Evolutionary conservation across 2,797 vertebrate species (phyloP).

Genomic region (Oophaga sylvatica): DNA sequence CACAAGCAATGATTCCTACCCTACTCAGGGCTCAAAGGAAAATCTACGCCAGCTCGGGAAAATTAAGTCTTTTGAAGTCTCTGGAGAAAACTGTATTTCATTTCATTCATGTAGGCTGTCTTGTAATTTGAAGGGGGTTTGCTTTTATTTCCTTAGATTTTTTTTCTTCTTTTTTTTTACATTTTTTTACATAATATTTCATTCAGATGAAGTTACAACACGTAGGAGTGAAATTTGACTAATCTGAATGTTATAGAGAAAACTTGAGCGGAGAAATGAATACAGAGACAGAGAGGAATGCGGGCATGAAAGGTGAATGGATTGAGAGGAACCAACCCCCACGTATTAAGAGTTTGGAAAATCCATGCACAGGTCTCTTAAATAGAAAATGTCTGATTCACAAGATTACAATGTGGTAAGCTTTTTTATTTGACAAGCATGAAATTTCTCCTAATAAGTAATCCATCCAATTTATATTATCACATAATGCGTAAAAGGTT

Average conservation of each 20-base stretch:
- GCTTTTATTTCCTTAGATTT: slow-evolving; percentile 38
- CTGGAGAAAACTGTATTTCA: slow-evolving; percentile 48
- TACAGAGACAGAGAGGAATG: slow-evolving; percentile 50
- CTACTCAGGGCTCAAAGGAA: slow-evolving; percentile 26
- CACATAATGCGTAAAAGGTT: slow-evolving; percentile 16
- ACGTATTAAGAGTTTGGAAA: slow-evolving; percentile 46
- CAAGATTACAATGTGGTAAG: slow-evolving; percentile 38
- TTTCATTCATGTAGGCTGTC: slow-evolving; percentile 43
- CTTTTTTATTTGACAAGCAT: slow-evolving; percentile 19
- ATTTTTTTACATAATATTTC: slow-evolving; percentile 43
- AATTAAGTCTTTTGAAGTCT: slow-evolving; percentile 43
- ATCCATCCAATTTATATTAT: slow-evolving; percentile 31
- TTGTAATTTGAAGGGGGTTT: slow-evolving; percentile 55
- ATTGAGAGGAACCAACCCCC: slow-evolving; percentile 26
- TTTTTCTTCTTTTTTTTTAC: neutral
- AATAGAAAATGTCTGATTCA: slow-evolving; percentile 31
- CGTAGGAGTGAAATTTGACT: slow-evolving; percentile 58
- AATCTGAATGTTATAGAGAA: slow-evolving; percentile 58
- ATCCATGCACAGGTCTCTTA: slow-evolving; percentile 27
- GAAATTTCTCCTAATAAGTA: slow-evolving; percentile 36
- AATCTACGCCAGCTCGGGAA: slow-evolving; percentile 31
- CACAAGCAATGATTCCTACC: slow-evolving; percentile 1
- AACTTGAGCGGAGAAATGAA: slow-evolving; percentile 29
- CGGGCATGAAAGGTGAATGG: slow-evolving; percentile 47
- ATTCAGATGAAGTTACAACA: slow-evolving; percentile 50